Conservation (phyloP, 2,113 vertebrate species). For the Rhagologus leucostigma region DNA sequence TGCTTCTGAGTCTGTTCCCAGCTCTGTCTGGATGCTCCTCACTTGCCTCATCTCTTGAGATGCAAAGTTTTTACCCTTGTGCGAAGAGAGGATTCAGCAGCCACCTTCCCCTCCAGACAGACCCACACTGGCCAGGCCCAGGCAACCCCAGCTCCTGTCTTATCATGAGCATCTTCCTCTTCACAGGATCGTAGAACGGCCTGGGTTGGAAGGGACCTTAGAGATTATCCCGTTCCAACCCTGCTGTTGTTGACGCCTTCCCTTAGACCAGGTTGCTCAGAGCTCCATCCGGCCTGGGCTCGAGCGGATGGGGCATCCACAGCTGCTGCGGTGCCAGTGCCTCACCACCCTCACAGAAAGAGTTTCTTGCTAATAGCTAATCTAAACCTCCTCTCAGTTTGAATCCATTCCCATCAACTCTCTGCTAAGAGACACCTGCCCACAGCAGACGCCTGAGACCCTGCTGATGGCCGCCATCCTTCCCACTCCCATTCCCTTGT, state of each 20-base stretch:
- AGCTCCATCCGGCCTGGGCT: not conserved
- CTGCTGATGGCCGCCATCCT: not conserved
- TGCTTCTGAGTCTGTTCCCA: not conserved
- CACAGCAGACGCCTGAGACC: not conserved
- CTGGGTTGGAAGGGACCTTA: not conserved
- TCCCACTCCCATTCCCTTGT: accelerated
- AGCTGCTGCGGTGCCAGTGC: not conserved
- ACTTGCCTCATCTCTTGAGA: not conserved
- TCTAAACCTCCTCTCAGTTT: not conserved
- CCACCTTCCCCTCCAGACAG: not conserved
- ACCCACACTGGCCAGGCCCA: not conserved
- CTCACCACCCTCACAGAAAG: not conserved
- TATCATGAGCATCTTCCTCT: not conserved
- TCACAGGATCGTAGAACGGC: not conserved
- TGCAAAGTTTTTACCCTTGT: not conserved
- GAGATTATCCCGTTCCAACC: not conserved
- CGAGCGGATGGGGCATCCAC: not conserved
- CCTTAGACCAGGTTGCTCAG: not conserved
- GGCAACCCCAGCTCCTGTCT: not conserved
- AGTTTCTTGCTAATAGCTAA: not conserved
- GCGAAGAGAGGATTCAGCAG: not conserved
- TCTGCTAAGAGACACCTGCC: not conserved
- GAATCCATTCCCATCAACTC: not conserved
- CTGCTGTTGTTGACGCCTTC: not conserved
- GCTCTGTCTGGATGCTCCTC: not conserved